These are phyloP conservation scores for Microcebus griseorufus DNA, from an alignment of 2,113 vertebrate genomes.

Conservation along the genomic window DNA sequence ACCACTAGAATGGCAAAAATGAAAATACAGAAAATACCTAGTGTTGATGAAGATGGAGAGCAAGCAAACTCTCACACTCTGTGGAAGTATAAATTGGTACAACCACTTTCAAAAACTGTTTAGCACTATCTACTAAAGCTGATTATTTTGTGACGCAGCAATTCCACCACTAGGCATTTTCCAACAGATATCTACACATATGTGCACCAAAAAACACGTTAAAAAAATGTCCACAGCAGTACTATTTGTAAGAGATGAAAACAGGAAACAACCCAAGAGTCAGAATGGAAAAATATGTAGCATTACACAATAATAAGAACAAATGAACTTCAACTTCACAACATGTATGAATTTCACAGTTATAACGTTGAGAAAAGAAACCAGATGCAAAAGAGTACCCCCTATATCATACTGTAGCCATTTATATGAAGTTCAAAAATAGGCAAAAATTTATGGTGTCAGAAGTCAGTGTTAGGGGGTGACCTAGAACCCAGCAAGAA, in stretches of 20 bases:
- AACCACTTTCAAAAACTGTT: not conserved
- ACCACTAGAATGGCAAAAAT: not conserved
- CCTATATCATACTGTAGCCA: not conserved
- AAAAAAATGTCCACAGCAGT: not conserved
- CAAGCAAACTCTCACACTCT: not conserved
- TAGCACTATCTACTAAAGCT: not conserved
- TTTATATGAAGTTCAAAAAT: not conserved
- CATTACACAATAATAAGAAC: not conserved
- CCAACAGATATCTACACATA: not conserved
- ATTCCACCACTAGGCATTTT: not conserved
- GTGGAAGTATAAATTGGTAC: not conserved
- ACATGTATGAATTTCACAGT: not conserved
- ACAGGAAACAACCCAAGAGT: not conserved
- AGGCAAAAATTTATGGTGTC: not conserved
- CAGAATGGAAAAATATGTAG: not conserved
- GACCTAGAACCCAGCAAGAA: not conserved
- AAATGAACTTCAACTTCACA: not conserved
- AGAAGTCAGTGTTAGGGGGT: not conserved
- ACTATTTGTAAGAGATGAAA: not conserved
- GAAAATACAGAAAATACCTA: not conserved
- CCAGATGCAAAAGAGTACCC: not conserved
- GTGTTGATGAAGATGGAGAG: not conserved
- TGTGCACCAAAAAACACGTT: not conserved
- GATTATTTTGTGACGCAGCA: not conserved
- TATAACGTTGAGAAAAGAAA: not conserved